A percentile compares a stretch with the other conserved stretches of the same genome.
phyloP scores from a whole-genome alignment of 1,140 invertebrate genomes.

The Aphis craccivora region DNA sequence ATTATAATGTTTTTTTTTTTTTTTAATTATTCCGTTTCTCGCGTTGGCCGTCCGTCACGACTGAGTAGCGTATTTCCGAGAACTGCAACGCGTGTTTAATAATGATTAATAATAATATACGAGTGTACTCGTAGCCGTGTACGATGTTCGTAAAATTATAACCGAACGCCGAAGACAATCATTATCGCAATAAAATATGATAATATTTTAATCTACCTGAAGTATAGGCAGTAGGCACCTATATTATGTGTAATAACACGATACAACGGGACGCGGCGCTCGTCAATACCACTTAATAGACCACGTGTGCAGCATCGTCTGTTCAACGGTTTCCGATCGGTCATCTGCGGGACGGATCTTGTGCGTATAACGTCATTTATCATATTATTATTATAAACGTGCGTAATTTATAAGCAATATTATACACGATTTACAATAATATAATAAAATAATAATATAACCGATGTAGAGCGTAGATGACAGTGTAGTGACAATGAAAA shows the following conservation, averaged over 20 bases:
- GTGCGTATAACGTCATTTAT: neutral
- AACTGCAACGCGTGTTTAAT: too few species aligned
- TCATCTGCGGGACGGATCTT: neutral
- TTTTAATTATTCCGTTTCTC: too few species aligned
- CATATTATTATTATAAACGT: neutral
- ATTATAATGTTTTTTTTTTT: too few species aligned
- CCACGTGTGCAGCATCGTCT: neutral
- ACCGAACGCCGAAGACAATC: neutral
- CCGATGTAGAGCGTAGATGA: too few species aligned
- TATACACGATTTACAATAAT: neutral
- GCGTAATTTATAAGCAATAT: too few species aligned
- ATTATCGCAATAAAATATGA: too few species aligned
- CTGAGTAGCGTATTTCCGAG: too few species aligned
- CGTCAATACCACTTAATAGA: constrained; percentile 3
- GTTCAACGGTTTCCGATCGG: neutral
- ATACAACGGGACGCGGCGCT: neutral
- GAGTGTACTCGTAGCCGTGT: too few species aligned
- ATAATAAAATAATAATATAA: neutral
- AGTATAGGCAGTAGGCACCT: too few species aligned
- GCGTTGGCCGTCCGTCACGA: too few species aligned
- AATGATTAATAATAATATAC: too few species aligned
- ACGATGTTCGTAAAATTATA: too few species aligned
- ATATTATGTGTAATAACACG: neutral
- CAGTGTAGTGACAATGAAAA: neutral
- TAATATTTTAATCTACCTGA: neutral